These are phyloP conservation scores for Hepsetus odoe DNA, from an alignment of 2,113 vertebrate genomes.

Conservation along the genomic window DNA sequence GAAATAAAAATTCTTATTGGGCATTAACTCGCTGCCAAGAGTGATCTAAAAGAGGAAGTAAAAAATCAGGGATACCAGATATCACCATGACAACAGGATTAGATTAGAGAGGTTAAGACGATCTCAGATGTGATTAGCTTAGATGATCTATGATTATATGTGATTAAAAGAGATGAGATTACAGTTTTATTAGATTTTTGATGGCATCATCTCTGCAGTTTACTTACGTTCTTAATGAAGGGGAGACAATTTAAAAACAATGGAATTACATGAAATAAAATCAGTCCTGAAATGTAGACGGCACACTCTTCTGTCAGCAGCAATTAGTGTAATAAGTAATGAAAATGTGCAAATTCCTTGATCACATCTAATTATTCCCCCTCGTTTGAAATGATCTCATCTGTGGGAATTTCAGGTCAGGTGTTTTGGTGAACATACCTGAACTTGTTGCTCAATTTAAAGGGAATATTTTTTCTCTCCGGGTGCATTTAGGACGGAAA, in stretches of 20 bases:
- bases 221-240: conserved; percentile 67
- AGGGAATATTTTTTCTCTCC: background rate
- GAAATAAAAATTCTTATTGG: background rate
- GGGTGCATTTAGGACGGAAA: background rate
- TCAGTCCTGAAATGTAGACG: conserved; percentile 45
- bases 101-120: conserved; percentile 70
- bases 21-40: conserved; percentile 41
- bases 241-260: conserved; percentile 55
- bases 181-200: conserved; percentile 71
- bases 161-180: conserved; percentile 76
- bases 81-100: conserved; percentile 73
- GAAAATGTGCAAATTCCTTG: conserved; percentile 19
- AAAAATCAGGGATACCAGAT: conserved; percentile 45
- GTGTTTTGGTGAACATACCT: background rate
- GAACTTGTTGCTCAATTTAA: background rate
- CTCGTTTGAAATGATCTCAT: background rate
- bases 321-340: conserved; percentile 43
- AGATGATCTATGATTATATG: conserved; percentile 62
- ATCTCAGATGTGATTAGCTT: conserved; percentile 65
- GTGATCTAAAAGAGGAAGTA: conserved; percentile 35
- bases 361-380: background rate
- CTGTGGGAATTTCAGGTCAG: background rate
- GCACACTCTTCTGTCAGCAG: conserved; percentile 43
- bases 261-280: conserved; percentile 56
- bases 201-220: conserved; percentile 63